Evolutionary conservation across 2,113 vertebrate genomes (phyloP), one percentile per base, ranked within the genome.

Genomic region (Oxygymnocypris stewartii): DNA sequence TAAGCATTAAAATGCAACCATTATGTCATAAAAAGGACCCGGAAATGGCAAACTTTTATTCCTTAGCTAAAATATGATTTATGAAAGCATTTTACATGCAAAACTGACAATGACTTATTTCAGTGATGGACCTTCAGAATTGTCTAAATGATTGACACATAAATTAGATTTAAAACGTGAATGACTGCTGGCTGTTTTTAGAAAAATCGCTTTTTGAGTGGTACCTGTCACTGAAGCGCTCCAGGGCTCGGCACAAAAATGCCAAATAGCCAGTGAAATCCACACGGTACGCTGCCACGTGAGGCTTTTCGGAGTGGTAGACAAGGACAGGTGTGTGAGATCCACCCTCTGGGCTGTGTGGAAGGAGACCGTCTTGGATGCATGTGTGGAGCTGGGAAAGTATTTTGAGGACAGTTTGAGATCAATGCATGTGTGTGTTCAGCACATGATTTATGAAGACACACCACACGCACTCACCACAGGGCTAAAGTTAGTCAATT

Each of bases 291-390:
- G 5, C 42, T 25, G 42, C 16, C n/a, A 47, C n/a, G n/a, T 9
- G 42, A 49, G 23, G 35, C 31, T 40, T 28, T 71, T n/a, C 31
- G 9, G 35, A 35, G 35, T 13, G 47, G 25, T 35, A 5, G 82
- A 84, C 47, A 54, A 40, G 77, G 49, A 80, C 84, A 86, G 84
- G 75, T 84, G 77, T 74, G 31, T 54, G 77, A 40, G 79, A 80
- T 71, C 28, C 84, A 80, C 63, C 77, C 84, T 54, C 47, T 25
- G 35, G 63, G 16, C 16, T 40, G 10, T 23, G 71, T 82, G 61
- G 28, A 10, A 35, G 59, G 23, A 37, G 37, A 67, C 59, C n/a
- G 6, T 77, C 13, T 28, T 37, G 57, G 51, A 47, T 80, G 8
- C 57, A 42, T 59, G 25, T 74, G 76, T 84, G 73, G 44, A 20